phyloP scores from a whole-genome alignment of 2,888 invertebrate species.

The Pollenia angustigena region DNA sequence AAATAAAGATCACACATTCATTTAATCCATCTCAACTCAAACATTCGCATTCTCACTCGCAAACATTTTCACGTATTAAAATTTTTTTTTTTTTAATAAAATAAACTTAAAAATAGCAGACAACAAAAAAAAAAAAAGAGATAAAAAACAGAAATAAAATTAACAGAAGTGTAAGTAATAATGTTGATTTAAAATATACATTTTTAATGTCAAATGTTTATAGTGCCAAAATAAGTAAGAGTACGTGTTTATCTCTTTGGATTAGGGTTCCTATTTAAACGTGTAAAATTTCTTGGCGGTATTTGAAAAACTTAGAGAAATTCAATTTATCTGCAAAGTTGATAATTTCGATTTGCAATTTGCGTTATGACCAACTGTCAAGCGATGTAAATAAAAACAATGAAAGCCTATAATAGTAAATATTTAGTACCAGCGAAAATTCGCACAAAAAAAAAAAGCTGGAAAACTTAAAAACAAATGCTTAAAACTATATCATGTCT shows the following conservation, averaged over 20 bases:
- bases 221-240: background rate
- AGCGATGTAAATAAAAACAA: no score
- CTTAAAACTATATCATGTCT: no score
- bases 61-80: conserved; percentile 7
- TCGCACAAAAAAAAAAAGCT: no score
- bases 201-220: conserved; percentile 23
- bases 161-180: conserved; percentile 43
- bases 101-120: conserved; percentile 2
- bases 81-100: background rate
- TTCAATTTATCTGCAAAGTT: no score
- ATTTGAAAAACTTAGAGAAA: no score
- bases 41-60: conserved; percentile 13
- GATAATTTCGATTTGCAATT: no score
- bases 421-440: no score
- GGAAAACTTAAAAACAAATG: no score
- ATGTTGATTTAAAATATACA: conserved; percentile 15
- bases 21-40: conserved; percentile 26
- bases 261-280: no score
- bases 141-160: conserved; percentile 21
- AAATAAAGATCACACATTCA: background rate
- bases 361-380: no score
- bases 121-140: background rate
- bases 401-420: no score
- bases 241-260: conserved; percentile 29
- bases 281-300: no score